phyloP scores from a whole-genome alignment of 1,140 invertebrate genomes.

The Ceratoteleas bidentatus region DNA sequence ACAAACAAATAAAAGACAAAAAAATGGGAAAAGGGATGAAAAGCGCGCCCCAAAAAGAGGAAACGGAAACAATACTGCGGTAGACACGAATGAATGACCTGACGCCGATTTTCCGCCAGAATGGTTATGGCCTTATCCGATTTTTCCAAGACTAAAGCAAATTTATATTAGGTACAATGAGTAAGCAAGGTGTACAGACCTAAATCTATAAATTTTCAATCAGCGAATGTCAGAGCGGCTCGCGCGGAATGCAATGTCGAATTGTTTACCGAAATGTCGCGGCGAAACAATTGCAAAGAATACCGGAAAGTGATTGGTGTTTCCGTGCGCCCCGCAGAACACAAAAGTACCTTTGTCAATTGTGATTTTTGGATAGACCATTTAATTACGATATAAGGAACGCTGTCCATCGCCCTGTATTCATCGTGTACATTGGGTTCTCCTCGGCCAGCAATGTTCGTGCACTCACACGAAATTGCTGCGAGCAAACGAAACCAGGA shows the following conservation, averaged over 20 bases:
- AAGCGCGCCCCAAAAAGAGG: slow-evolving; percentile 35
- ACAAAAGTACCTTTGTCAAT: slow-evolving; percentile 79
- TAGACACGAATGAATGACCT: slow-evolving; percentile 73
- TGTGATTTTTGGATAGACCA: slow-evolving; percentile 79
- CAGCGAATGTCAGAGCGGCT: slow-evolving; percentile 76
- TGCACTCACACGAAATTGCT: slow-evolving; percentile 48
- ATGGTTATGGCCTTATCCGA: slow-evolving; percentile 82
- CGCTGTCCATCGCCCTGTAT: slow-evolving; percentile 67
- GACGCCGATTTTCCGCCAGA: slow-evolving; percentile 78
- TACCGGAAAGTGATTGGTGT: slow-evolving; percentile 55
- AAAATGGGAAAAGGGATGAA: slow-evolving; percentile 65
- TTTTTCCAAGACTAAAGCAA: slow-evolving; percentile 81
- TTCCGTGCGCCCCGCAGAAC: slow-evolving; percentile 76
- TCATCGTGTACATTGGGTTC: slow-evolving; percentile 71
- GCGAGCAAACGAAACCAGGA: slow-evolving; percentile 32
- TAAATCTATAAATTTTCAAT: slow-evolving; percentile 79
- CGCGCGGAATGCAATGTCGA: slow-evolving; percentile 67
- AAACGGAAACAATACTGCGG: slow-evolving; percentile 67
- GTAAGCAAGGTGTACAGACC: slow-evolving; percentile 77
- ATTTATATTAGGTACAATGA: slow-evolving; percentile 81
- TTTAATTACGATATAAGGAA: slow-evolving; percentile 72
- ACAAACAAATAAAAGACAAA: slow-evolving; percentile 64
- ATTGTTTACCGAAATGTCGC: background rate
- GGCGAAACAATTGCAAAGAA: slow-evolving; percentile 17
- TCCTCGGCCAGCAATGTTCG: slow-evolving; percentile 43